Evolutionary conservation across 2,113 vertebrate species (phyloP), one percentile per base, ranked within the genome.

Genomic region (Hymenochirus boettgeri): DNA sequence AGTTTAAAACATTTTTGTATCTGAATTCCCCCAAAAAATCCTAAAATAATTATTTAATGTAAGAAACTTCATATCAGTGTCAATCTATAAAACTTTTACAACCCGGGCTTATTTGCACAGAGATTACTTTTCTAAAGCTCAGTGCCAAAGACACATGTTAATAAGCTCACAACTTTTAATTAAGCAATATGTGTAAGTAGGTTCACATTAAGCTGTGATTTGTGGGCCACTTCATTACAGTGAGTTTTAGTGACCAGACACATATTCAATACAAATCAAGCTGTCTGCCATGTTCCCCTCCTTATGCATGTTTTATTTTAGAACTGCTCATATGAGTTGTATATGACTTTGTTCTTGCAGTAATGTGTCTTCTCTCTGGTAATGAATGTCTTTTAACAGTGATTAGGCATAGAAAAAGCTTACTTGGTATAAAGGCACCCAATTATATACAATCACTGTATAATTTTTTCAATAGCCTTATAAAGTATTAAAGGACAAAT

Each of bases 91-190:
- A 98, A 97, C 86, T 93, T 96, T 96, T 95, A 96, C 91, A 92
- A 85, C 86, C 88, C 78, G 79, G 85, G 85, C 86, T 81, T 87
- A 86, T 84, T 86, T 86, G 86, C 83, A 84, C 82, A 77, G 85
- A 88, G 85, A 89, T 90, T 90, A 91, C 87, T 87, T 88, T 87
- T 88, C 88, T 79, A 79, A 84, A 79, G 81, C 86, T 90, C 88
- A 80, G 76, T 82, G 83, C 89, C 88, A 88, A 89, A 93, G 92
- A 98, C 92, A 97, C 96, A 95, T 98, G 96, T 96, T 97, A 98
- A 99, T 96, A 97, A 95, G 92, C 92, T 91, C 90, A 95, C 94
- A 96, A 94, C 93, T 96, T 97, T 96, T 97, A 99, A 99, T 99
- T 96, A 98, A 97, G 93, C 94, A 91, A 93, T 97, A 98, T 93